Evolutionary conservation across 2,888 invertebrate genomes (phyloP).

Genomic region (Morpho helenor): DNA sequence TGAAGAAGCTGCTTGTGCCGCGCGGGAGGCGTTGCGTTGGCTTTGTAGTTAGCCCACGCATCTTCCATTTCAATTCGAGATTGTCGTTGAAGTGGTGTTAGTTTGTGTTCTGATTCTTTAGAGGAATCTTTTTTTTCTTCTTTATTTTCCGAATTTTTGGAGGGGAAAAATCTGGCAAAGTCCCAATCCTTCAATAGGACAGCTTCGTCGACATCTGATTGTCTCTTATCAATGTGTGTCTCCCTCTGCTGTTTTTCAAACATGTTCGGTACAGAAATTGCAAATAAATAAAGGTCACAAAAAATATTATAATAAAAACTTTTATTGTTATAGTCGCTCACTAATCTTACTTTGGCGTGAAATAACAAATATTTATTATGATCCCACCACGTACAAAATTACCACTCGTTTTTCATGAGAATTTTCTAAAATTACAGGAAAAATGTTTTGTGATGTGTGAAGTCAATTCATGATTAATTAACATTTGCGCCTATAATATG

Average conservation of each 20-base stretch:
- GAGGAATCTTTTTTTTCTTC: slow-evolving; percentile 54
- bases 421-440: slow-evolving; percentile 2
- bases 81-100: slow-evolving; percentile 63
- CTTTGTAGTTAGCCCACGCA: slow-evolving; percentile 66
- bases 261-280: slow-evolving; percentile 70
- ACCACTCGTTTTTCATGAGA: not conserved
- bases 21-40: slow-evolving; percentile 63
- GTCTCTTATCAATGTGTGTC: slow-evolving; percentile 60
- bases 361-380: slow-evolving; percentile 24
- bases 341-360: slow-evolving; percentile 76
- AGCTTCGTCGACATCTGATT: slow-evolving; percentile 86
- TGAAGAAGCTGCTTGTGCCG: slow-evolving; percentile 60
- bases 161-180: slow-evolving; percentile 90
- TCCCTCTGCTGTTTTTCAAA: slow-evolving; percentile 66
- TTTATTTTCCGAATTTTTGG: slow-evolving; percentile 54
- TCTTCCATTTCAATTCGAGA: slow-evolving; percentile 71
- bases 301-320: slow-evolving; percentile 14
- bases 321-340: slow-evolving; percentile 47
- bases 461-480: too few relatives aligned
- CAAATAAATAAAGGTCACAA: slow-evolving; percentile 8
- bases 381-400: slow-evolving; percentile 1
- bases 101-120: slow-evolving; percentile 63
- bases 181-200: slow-evolving; percentile 92
- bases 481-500: too few relatives aligned
- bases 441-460: too few relatives aligned